Evolutionary conservation across 1,140 invertebrate genomes (phyloP).

Genomic region (Platorchestia sp.): DNA sequence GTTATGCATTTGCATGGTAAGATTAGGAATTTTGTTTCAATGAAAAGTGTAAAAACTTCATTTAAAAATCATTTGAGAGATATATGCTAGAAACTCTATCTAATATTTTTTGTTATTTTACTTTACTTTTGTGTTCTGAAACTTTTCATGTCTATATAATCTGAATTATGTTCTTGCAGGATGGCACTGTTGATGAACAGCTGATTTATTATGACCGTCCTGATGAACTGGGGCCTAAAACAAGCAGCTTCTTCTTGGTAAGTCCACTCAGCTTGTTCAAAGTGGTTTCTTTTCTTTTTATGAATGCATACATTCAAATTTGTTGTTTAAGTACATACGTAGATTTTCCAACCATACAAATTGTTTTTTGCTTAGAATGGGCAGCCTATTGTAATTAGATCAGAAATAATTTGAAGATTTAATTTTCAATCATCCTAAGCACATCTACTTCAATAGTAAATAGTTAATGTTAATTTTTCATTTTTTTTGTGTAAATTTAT

Average conservation of each 20-base stretch:
- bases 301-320: background rate
- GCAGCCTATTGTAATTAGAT: background rate
- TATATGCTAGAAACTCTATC: background rate
- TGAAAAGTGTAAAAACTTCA: too few species aligned
- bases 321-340: too few species aligned
- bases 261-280: background rate
- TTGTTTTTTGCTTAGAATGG: background rate
- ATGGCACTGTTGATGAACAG: background rate
- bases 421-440: background rate
- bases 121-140: background rate
- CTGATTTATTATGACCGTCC: conserved; percentile 39
- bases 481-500: background rate
- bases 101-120: background rate
- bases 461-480: background rate
- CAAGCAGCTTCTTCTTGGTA: conserved; percentile 1
- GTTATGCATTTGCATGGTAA: too few species aligned
- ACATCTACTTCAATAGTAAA: background rate
- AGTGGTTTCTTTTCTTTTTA: background rate
- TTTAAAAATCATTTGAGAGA: too few species aligned
- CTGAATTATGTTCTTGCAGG: background rate
- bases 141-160: background rate
- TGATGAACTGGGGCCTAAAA: background rate
- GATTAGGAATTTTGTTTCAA: too few species aligned
- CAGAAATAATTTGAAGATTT: background rate
- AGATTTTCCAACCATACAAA: too few species aligned